These are phyloP conservation scores for Montipora sp. DNA, from an alignment of 64 coral and sea anemone species.

Conservation along the genomic window DNA sequence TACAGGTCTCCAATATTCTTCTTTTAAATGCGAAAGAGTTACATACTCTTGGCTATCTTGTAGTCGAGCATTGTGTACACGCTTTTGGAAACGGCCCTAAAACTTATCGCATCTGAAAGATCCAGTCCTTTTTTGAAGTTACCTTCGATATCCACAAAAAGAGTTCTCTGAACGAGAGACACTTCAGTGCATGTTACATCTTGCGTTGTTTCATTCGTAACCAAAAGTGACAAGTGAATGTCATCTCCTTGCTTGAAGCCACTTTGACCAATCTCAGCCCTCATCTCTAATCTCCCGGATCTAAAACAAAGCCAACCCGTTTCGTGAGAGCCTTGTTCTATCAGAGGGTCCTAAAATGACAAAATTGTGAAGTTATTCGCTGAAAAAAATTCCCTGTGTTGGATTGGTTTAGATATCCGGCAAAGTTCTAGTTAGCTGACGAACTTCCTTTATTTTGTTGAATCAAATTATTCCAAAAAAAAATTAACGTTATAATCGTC, in stretches of 20 bases:
- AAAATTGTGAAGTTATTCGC: no score
- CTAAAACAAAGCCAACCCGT: slow-evolving; percentile 5
- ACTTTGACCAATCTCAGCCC: slow-evolving; percentile 4
- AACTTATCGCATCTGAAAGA: no score
- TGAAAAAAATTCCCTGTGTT: no score
- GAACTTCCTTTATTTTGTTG: no score
- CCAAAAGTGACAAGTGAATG: not conserved
- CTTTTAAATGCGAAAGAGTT: no score
- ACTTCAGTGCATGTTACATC: slow-evolving; percentile 31
- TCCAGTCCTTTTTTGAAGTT: not conserved
- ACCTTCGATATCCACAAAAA: slow-evolving; percentile 45
- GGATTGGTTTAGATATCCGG: no score
- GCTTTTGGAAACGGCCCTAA: no score
- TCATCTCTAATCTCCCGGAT: slow-evolving; percentile 23
- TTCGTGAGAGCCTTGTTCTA: not conserved
- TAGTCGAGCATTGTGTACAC: not conserved
- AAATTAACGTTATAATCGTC: no score
- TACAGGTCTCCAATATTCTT: no score
- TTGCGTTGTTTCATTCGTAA: slow-evolving; percentile 19
- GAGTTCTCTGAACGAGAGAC: slow-evolving; percentile 26
- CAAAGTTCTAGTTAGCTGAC: no score
- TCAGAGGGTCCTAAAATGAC: not conserved
- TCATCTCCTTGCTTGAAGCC: slow-evolving; percentile 38
- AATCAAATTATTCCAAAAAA: no score
- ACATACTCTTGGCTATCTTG: no score